Evolutionary conservation across 2,113 vertebrate genomes (phyloP).

Genomic region (Poeciliopsis retropinna): DNA sequence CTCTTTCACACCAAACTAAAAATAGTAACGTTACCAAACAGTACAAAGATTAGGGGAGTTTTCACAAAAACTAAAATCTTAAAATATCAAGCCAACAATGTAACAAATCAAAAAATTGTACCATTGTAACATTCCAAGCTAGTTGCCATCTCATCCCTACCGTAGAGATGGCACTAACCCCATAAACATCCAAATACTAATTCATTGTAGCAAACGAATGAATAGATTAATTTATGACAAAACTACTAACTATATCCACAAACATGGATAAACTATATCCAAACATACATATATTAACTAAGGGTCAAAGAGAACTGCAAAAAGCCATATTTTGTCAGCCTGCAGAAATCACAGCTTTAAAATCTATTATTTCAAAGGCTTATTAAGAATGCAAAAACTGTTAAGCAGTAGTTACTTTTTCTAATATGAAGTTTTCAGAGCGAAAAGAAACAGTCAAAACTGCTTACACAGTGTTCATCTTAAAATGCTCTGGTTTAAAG

Average conservation of each 20-base stretch:
- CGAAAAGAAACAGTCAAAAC: constrained; percentile 45
- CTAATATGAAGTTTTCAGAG: constrained; percentile 34
- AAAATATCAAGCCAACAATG: neutral
- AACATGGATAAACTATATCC: no score
- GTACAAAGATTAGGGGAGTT: no score
- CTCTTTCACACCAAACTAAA: no score
- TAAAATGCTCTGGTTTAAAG: constrained; percentile 45
- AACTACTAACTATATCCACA: neutral
- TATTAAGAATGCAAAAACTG: constrained; percentile 5
- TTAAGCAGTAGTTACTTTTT: constrained; percentile 26
- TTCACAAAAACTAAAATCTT: neutral
- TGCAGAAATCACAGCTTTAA: neutral
- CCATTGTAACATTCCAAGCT: neutral
- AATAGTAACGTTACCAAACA: no score
- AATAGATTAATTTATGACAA: neutral
- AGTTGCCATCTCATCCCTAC: neutral
- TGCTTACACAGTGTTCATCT: constrained; percentile 62
- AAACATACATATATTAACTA: no score
- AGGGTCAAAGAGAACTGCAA: no score
- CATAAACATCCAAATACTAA: neutral
- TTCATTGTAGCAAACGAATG: neutral
- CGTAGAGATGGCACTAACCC: neutral
- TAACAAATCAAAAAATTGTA: neutral
- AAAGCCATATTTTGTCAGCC: neutral
- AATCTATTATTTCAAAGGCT: constrained; percentile 9